Conservation (phyloP, 2,797 vertebrate species). For the Malurus leucopterus region DNA sequence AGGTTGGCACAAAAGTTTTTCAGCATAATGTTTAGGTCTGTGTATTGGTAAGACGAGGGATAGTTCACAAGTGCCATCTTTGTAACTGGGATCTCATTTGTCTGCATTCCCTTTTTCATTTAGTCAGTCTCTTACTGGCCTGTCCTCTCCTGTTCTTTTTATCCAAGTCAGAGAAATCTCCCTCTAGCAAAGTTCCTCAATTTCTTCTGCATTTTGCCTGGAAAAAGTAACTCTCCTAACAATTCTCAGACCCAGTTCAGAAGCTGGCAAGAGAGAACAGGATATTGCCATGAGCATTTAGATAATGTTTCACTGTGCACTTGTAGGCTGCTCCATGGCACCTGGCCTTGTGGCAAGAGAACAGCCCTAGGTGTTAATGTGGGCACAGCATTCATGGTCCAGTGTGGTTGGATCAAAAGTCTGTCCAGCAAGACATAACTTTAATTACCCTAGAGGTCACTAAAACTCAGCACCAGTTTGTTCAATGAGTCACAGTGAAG, state of each 20-base stretch:
- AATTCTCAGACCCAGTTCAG: background rate
- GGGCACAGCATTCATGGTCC: background rate
- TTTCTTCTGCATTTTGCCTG: background rate
- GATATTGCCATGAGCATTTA: background rate
- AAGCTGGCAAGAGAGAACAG: background rate
- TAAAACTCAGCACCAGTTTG: background rate
- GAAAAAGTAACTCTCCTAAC: background rate
- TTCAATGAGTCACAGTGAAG: background rate
- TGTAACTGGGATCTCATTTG: background rate
- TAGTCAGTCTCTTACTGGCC: background rate
- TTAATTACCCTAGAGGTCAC: background rate
- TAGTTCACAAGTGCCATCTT: background rate
- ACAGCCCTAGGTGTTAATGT: background rate
- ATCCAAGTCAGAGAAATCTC: background rate
- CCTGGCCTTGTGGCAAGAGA: background rate
- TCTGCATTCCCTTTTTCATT: background rate
- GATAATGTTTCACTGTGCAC: background rate
- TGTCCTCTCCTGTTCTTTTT: background rate
- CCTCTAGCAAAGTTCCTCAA: background rate
- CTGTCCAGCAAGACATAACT: background rate
- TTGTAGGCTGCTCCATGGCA: background rate
- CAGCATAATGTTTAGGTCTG: background rate
- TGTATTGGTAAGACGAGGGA: background rate
- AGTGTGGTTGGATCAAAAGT: background rate
- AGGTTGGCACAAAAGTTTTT: background rate